Evolutionary conservation across 2,888 invertebrate species (phyloP), one percentile per base, ranked within the genome.

Genomic region (Formica aserva): DNA sequence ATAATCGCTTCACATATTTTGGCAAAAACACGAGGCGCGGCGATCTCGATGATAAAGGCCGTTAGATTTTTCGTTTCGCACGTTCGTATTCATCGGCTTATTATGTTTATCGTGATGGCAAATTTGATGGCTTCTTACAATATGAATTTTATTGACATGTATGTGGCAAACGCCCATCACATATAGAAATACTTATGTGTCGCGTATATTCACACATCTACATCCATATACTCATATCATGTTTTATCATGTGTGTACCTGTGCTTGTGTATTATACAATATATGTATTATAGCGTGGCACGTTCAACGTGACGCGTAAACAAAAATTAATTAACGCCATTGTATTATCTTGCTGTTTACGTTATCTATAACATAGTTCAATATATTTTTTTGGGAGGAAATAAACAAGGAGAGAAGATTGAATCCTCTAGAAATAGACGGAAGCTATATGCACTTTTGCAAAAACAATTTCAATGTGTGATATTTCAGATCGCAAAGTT

Each of bases 271-370:
- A 35, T 62, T 86, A 86, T 84, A 87, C 76, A 84, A 69, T 75
- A 82, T 48, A 72, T 71, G 45, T 77, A 63, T 45, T 45, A 35
- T 72, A 66, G 81, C 85, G 74, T 84, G 78, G 52, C 87, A 90
- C 91, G 89, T 84, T 91, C 89, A 90, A 90, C 89, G 87, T 87
- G 88, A 81, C 80, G 86, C 85, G 29, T 67, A 83, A 84, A 52
- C 76, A 69, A 69, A 83, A 66, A 63, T 65, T 57, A 57, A 86
- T 86, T 85, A 87, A 85, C 76, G 77, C 72, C 63, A 52, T 18
- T 57, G 57, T 63, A 35, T 26, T 41, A 60, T 67, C 13, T 71
- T 52, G 81, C 55, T 78, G 48, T 52, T 74, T 75, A 35, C 66
- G 32, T 26, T 71, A 38, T 35, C 26, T 71, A 66, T n/a, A 55